Evolutionary conservation across 2,113 vertebrate species (phyloP).

Genomic region (Varanus salvator): DNA sequence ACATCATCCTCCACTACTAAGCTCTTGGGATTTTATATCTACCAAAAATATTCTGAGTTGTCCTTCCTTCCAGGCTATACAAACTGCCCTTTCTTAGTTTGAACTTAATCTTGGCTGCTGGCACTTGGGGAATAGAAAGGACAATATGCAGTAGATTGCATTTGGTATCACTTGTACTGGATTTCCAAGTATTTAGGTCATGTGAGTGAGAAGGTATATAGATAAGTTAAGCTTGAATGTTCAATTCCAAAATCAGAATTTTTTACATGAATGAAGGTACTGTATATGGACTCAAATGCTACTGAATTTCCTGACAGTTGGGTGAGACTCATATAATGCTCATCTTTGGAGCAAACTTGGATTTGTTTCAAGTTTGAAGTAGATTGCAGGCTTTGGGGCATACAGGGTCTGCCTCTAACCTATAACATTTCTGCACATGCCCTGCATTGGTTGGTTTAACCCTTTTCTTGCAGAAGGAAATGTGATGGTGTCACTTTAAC

Average conservation of each 20-base stretch:
- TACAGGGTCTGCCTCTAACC: no score
- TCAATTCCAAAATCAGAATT: no score
- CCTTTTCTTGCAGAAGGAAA: no score
- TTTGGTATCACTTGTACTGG: conserved; percentile 1
- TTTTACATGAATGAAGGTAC: background rate
- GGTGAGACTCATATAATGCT: no score
- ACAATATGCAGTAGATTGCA: background rate
- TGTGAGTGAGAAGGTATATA: background rate
- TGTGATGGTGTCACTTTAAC: no score
- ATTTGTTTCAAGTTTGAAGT: no score
- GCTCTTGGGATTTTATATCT: conserved; percentile 17
- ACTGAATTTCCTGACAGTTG: no score
- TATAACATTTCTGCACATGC: no score
- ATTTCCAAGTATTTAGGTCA: background rate
- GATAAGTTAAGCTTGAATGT: background rate
- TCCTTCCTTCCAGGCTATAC: conserved; percentile 11
- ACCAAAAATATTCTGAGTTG: conserved; percentile 36
- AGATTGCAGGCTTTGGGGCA: no score
- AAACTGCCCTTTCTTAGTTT: conserved; percentile 25
- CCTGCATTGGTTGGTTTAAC: no score
- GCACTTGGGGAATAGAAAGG: conserved; percentile 16
- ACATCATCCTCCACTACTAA: conserved; percentile 32
- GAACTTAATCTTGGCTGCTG: conserved; percentile 33
- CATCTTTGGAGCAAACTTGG: no score
- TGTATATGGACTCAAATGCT: no score